Conservation (phyloP, 2,888 invertebrate genomes). For the Volucella bombylans region DNA sequence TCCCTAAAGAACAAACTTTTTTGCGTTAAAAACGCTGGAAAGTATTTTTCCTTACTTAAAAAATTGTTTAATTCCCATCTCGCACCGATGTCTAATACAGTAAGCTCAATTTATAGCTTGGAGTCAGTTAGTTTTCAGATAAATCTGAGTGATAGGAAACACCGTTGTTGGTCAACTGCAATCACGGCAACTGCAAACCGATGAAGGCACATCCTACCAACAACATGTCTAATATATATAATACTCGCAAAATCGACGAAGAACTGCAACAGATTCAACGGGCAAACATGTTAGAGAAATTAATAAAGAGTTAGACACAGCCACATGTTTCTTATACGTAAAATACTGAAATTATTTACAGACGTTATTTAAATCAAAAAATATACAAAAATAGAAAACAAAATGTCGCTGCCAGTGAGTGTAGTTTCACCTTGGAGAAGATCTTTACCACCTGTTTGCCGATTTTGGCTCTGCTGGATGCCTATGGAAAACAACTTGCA, state of each 20-base stretch:
- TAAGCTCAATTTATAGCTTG: conserved; percentile 31
- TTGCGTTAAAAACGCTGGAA: no score
- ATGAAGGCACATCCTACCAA: conserved; percentile 26
- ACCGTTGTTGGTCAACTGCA: conserved; percentile 57
- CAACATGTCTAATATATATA: conserved; percentile 74
- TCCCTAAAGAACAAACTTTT: no score
- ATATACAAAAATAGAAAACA: conserved; percentile 4
- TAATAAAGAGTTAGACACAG: conserved; percentile 75
- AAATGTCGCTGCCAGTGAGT: conserved; percentile 63
- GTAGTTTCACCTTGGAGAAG: no score
- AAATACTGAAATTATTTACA: conserved; percentile 57
- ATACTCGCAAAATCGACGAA: conserved; percentile 76
- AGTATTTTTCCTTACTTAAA: no score
- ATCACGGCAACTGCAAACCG: conserved; percentile 64
- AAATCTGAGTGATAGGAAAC: conserved; percentile 25
- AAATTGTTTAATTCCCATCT: conserved; percentile 10
- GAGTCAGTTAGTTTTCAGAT: conserved; percentile 23
- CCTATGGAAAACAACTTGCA: no score
- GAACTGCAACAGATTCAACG: conserved; percentile 76
- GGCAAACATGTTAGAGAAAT: conserved; percentile 75
- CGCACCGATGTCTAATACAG: conserved; percentile 37
- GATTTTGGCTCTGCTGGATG: no score
- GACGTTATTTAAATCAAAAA: conserved; percentile 33
- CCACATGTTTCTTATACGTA: conserved; percentile 63
- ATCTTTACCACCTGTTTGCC: no score